phyloP scores from a whole-genome alignment of 2,888 invertebrate genomes.

The Lepidochrysops patricia region DNA sequence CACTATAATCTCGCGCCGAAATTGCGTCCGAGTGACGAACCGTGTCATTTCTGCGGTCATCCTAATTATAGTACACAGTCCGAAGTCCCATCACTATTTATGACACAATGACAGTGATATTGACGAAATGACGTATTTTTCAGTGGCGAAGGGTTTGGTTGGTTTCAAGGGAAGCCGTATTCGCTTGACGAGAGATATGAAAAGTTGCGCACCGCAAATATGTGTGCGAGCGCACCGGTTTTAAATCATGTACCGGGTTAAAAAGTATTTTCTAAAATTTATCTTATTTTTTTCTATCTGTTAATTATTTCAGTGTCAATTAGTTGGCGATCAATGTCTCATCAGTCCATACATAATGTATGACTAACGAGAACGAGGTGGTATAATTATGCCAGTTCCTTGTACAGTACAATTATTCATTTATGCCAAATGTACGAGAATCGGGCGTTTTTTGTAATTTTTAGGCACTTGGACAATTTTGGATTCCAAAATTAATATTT shows the following conservation, averaged over 20 bases:
- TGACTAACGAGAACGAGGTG: background rate
- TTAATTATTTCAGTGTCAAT: background rate
- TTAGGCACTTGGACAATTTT: background rate
- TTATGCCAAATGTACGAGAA: conserved; percentile 2
- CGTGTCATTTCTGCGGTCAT: conserved; percentile 55
- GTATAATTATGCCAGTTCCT: conserved; percentile 1
- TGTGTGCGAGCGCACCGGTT: no score
- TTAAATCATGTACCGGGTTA: no score
- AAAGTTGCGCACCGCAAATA: no score
- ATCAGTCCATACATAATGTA: background rate
- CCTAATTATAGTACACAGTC: conserved; percentile 47
- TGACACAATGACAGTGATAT: background rate
- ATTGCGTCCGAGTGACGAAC: conserved; percentile 52
- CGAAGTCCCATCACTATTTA: conserved; percentile 33
- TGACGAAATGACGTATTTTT: background rate
- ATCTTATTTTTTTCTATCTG: no score
- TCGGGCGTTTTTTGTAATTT: background rate
- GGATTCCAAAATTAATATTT: background rate
- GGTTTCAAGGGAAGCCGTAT: no score
- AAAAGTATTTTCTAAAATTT: no score
- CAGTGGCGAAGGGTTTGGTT: background rate
- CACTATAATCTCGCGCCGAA: conserved; percentile 62
- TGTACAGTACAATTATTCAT: background rate
- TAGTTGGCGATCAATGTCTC: background rate
- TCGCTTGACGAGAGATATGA: no score